Conservation (phyloP, 2,888 invertebrate species). For the Brenthis daphne region DNA sequence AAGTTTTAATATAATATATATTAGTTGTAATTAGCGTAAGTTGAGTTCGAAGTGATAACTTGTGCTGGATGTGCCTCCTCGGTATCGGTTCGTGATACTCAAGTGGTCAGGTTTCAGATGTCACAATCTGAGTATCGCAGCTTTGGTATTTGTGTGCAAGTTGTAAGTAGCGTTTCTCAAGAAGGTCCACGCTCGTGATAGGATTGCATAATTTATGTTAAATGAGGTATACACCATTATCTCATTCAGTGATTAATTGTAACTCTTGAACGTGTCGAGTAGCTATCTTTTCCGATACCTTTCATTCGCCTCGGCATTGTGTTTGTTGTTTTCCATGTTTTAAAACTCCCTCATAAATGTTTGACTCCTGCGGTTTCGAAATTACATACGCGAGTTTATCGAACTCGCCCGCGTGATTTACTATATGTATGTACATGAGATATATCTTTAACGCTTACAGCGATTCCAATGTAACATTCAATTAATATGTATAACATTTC, state of each 20-base stretch:
- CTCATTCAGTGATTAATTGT: slow-evolving; percentile 17
- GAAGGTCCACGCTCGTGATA: slow-evolving; percentile 26
- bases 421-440: slow-evolving; percentile 13
- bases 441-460: slow-evolving; percentile 16
- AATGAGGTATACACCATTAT: slow-evolving; percentile 18
- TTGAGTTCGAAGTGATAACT: slow-evolving; percentile 25
- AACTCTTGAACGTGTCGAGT: not conserved
- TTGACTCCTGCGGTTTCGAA: slow-evolving; percentile 11
- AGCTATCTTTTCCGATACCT: not conserved
- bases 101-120: not conserved
- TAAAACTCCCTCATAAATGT: not conserved
- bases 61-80: slow-evolving; percentile 35
- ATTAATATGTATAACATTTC: not conserved
- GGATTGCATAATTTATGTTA: slow-evolving; percentile 28
- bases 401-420: slow-evolving; percentile 30
- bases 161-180: slow-evolving; percentile 27
- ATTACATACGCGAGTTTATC: slow-evolving; percentile 26
- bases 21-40: slow-evolving; percentile 23
- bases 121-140: not conserved
- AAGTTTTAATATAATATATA: slow-evolving; percentile 46
- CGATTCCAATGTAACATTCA: not conserved
- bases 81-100: not conserved
- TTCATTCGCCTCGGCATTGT: not conserved
- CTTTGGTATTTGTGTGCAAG: slow-evolving; percentile 20
- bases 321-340: not conserved